phyloP scores from a whole-genome alignment of 2,888 invertebrate genomes.

The Gerris lacustris region DNA sequence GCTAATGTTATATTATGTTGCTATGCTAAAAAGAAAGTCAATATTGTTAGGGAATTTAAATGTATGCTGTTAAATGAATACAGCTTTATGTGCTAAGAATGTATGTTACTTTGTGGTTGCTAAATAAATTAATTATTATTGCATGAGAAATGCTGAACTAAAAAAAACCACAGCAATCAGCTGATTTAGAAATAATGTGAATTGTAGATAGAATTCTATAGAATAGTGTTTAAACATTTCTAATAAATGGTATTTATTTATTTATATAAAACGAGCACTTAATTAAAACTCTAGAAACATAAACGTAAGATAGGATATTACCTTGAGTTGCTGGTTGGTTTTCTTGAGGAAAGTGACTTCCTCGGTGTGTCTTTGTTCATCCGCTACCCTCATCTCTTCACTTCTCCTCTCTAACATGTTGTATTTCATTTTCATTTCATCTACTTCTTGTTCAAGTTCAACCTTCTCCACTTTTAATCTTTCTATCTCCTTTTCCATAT shows the following conservation, averaged over 20 bases:
- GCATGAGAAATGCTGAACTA: neutral
- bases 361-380: slow-evolving; percentile 84
- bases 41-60: too few species aligned
- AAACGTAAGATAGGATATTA: slow-evolving; percentile 33
- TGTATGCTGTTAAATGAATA: too few species aligned
- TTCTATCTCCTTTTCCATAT: slow-evolving; percentile 61
- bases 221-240: too few species aligned
- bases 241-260: neutral
- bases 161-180: too few species aligned
- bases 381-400: slow-evolving; percentile 70
- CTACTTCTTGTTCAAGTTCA: slow-evolving; percentile 49
- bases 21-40: too few species aligned
- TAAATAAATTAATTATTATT: too few species aligned
- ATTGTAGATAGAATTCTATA: too few species aligned
- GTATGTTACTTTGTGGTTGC: too few species aligned
- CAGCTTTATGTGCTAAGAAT: too few species aligned
- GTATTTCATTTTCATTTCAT: slow-evolving; percentile 54
- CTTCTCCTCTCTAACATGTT: slow-evolving; percentile 63
- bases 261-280: neutral
- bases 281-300: neutral
- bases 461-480: slow-evolving; percentile 53
- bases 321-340: slow-evolving; percentile 87
- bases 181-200: too few species aligned
- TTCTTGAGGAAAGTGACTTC: slow-evolving; percentile 85
- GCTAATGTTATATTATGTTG: too few species aligned